phyloP scores from a whole-genome alignment of 37 sponge, comb jelly and placozoan species.

The Chondrosia reniformis region DNA sequence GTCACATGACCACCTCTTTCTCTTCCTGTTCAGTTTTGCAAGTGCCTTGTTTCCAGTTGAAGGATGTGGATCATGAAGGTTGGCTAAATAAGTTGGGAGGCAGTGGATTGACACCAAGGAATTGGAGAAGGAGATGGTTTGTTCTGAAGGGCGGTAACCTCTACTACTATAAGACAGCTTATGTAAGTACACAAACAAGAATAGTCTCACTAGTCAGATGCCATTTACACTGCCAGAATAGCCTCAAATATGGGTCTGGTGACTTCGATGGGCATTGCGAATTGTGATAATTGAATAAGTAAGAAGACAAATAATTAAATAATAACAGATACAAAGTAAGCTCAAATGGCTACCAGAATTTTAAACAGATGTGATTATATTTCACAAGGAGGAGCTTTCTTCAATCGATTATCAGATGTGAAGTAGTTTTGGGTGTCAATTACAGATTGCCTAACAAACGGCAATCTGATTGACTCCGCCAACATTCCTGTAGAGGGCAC shows the following conservation, averaged over 20 bases:
- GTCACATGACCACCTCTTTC: not conserved
- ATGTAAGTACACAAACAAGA: constrained; percentile 54
- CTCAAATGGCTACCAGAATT: too few species aligned
- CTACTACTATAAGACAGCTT: constrained; percentile 85
- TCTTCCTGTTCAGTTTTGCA: constrained; percentile 28
- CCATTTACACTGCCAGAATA: not conserved
- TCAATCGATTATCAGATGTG: too few species aligned
- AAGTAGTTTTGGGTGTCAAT: too few species aligned
- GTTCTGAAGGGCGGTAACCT: constrained; percentile 69
- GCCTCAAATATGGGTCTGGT: not conserved
- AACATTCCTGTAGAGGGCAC: too few species aligned
- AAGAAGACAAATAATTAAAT: too few species aligned
- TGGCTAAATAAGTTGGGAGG: constrained; percentile 75
- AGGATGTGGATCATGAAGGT: constrained; percentile 52
- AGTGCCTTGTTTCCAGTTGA: constrained; percentile 75
- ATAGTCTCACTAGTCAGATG: too few species aligned
- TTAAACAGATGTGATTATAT: too few species aligned
- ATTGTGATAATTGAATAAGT: not conserved
- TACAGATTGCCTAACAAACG: too few species aligned
- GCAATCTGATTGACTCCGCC: too few species aligned
- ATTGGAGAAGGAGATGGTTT: constrained; percentile 89
- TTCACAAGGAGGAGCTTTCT: too few species aligned
- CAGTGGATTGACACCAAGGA: constrained; percentile 79
- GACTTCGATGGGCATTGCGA: not conserved
- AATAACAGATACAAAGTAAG: too few species aligned